A percentile compares a stretch with the other conserved stretches of the same genome.
Evolutionary conservation across 2,797 vertebrate species (phyloP).

Genomic region (Gymnoscopelus microlampas): DNA sequence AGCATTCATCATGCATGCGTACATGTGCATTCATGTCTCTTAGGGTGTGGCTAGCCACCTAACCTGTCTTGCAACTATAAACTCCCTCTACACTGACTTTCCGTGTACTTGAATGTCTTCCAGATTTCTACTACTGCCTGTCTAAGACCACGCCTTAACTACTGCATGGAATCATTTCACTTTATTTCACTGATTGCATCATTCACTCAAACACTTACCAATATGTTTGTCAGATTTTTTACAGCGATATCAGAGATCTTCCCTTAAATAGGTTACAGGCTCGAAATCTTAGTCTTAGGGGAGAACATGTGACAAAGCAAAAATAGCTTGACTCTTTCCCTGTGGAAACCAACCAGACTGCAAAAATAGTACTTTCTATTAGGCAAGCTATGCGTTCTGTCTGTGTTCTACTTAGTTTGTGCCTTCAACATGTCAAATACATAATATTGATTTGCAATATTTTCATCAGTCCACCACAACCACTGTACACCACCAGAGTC

Average conservation of each 20-base stretch:
- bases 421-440: slow-evolving; percentile 33
- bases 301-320: slow-evolving; percentile 76
- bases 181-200: slow-evolving; percentile 6
- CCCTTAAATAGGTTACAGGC: slow-evolving; percentile 76
- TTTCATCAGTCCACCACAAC: background rate
- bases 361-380: slow-evolving; percentile 74
- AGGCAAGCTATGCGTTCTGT: slow-evolving; percentile 57
- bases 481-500: background rate
- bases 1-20: background rate
- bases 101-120: slow-evolving; percentile 14
- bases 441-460: slow-evolving; percentile 3
- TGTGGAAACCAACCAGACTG: slow-evolving; percentile 68
- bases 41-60: slow-evolving; percentile 22
- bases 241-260: slow-evolving; percentile 45
- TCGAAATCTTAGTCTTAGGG: slow-evolving; percentile 65
- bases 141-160: slow-evolving; percentile 17
- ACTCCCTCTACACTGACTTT: background rate
- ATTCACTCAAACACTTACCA: background rate
- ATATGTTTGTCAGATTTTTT: slow-evolving; percentile 19
- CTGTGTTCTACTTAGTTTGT: slow-evolving; percentile 65
- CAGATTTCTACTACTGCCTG: background rate
- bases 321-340: slow-evolving; percentile 77
- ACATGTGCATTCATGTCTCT: slow-evolving; percentile 40
- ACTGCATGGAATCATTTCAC: background rate
- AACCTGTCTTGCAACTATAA: slow-evolving; percentile 41